Evolutionary conservation across 1,140 invertebrate species (phyloP), one percentile per base, ranked within the genome.

Genomic region (Grapholita molesta): DNA sequence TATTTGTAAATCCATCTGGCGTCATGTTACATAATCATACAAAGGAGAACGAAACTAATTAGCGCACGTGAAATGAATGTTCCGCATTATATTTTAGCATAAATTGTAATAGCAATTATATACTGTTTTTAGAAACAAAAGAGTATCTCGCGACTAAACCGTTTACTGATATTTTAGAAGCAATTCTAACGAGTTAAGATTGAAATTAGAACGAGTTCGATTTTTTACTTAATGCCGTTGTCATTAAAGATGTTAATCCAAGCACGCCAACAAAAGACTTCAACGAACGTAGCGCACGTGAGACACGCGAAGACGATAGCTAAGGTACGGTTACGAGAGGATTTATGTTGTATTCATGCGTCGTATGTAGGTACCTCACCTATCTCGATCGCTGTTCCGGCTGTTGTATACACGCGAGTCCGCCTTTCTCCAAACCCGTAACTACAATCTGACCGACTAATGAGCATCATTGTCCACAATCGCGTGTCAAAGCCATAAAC

Each of bases 341-440:
- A 61, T 61, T 61, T 61, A 61, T 61, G 55, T 61, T 61, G 25
- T 15, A 61, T 61, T 61, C 55, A 61, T 30, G 55, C 55, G 28
- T 38, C 35, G 35, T 38, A 38, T n/a, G n/a, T n/a, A n/a, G 3
- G 55, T 61, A 61, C 55, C 25, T 24, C 25, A 55, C 25, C 24
- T 61, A 61, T 61, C 55, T 61, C 55, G 55, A 61, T 61, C 55
- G 30, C 11, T 61, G 55, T 61, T 61, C 55, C 55, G 55, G 55
- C 55, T 61, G 15, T 32, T 61, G 55, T 61, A 28, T 61, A 61
- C 53, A 70, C 24, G 67, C 65, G 67, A 69, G 69, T 32, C 71
- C 71, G 76, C 77, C 82, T 82, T 86, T 82, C 82, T 84, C 78
- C 74, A 71, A 81, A 83, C 77, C 75, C 69, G 73, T 75, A 75